Evolutionary conservation across 2,888 invertebrate species (phyloP), one percentile per base, ranked within the genome.

Genomic region (Limenitis arthemis): DNA sequence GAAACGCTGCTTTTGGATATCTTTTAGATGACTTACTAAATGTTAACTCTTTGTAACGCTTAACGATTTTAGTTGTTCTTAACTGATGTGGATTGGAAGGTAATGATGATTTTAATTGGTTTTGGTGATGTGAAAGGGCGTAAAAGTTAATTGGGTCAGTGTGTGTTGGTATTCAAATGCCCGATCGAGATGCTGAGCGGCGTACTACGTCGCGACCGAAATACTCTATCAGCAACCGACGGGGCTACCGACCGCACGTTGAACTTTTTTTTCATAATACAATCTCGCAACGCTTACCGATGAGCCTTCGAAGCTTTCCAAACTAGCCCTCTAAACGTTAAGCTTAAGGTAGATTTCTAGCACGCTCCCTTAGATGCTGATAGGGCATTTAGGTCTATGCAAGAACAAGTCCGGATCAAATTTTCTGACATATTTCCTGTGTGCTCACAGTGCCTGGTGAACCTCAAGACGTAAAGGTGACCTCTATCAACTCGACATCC

Each of bases 401-500:
- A 47, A 62, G 55, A 55, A 44, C 54, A 67, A 61, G 61, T 78
- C 11, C 47, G 71, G 78, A 54, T 65, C 65, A 59, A 62, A 57
- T 67, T 38, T 48, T 67, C 67, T 81, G 63, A 81, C 36, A 8
- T 43, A 8, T 41, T 12, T 41, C 49, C 58, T 70, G 63, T 77
- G 64, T 78, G 62, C 63, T 88, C 88, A 85, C 91, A 99, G 99
- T 99, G 89, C 99, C 99, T 67, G 98, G 98, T 61, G 95, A 97
- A 84, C 99, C 99, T 44, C 94, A 95, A 80, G 94, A 96, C 70
- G 96, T 99, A 59, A 93, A 93, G 79, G 94, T 94, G 40, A 91
- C 89, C 56, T 90, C 95, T 28, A 89, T 98, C 73, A 99, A 98
- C 88, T 98, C 99, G 1, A 98, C 98, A n/a, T 92, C 97, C 36